phyloP scores from a whole-genome alignment of 2,797 vertebrate genomes.

The Chaunax sp. region DNA sequence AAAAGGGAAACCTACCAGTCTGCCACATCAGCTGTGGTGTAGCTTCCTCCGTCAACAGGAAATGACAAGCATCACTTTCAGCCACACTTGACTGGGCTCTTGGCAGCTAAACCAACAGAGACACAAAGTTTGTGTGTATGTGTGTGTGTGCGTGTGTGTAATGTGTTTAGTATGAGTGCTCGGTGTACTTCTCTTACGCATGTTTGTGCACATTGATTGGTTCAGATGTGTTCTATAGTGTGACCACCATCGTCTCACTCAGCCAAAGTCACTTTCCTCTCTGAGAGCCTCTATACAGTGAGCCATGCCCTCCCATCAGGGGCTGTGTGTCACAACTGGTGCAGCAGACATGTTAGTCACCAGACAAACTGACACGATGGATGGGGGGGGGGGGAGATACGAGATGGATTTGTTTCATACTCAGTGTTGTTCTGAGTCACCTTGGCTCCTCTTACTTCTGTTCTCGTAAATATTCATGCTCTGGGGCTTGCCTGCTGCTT shows the following conservation, averaged over 20 bases:
- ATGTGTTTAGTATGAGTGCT: conserved; percentile 10
- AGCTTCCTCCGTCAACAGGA: conserved; percentile 60
- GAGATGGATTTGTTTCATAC: conserved; percentile 31
- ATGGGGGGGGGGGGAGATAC: conserved; percentile 38
- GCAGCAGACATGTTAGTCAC: conserved; percentile 45
- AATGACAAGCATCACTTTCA: conserved; percentile 62
- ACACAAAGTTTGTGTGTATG: conserved; percentile 16
- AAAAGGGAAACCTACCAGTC: conserved; percentile 64
- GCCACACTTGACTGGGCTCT: conserved; percentile 41
- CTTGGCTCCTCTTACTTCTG: conserved; percentile 34
- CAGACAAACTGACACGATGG: conserved; percentile 26
- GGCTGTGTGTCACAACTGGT: conserved; percentile 22
- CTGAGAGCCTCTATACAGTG: conserved; percentile 37
- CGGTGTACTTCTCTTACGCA: conserved; percentile 10
- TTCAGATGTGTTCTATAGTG: conserved; percentile 16
- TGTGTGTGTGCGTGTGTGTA: neutral
- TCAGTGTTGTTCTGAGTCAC: conserved; percentile 55
- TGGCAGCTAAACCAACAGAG: conserved; percentile 36
- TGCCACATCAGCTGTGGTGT: conserved; percentile 55
- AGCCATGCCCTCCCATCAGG: neutral
- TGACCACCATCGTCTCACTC: conserved; percentile 18
- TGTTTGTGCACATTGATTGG: conserved; percentile 21
- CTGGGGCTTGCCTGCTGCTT: conserved; percentile 22
- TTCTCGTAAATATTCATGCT: conserved; percentile 51
- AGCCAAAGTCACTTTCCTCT: conserved; percentile 33